A percentile compares a stretch with the other conserved stretches of the same genome.
Evolutionary conservation across 2,797 vertebrate species (phyloP).

Genomic region (Halcyon badia): DNA sequence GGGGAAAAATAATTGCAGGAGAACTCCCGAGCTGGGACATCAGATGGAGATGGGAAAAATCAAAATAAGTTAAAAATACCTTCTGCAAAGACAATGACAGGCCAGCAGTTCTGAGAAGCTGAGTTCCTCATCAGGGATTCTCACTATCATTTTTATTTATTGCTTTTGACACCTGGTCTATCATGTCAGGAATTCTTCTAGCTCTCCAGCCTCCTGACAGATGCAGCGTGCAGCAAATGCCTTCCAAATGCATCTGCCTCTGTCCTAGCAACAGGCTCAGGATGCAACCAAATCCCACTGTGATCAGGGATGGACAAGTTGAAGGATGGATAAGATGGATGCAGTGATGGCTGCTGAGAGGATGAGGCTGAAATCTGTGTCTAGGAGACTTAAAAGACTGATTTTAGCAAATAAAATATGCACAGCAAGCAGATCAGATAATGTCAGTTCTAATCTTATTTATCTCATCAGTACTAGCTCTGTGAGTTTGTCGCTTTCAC

Average conservation of each 20-base stretch:
- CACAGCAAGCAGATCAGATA: conserved; percentile 22
- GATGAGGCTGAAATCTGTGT: neutral
- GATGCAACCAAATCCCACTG: conserved; percentile 24
- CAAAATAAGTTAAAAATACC: conserved; percentile 1
- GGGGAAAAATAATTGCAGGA: neutral
- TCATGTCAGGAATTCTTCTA: neutral
- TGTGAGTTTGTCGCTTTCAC: neutral
- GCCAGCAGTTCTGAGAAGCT: neutral
- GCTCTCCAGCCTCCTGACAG: conserved; percentile 22
- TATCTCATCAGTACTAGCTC: conserved; percentile 29
- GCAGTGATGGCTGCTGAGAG: conserved; percentile 32
- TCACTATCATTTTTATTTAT: conserved; percentile 41
- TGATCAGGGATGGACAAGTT: conserved; percentile 1
- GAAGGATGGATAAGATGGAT: conserved; percentile 32
- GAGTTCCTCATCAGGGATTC: conserved; percentile 6
- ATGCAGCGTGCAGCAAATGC: neutral
- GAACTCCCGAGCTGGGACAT: neutral
- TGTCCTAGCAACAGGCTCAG: conserved; percentile 31
- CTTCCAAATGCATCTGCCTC: neutral
- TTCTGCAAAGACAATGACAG: neutral
- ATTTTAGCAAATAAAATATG: conserved; percentile 19
- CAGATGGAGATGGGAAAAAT: neutral
- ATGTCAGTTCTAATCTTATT: conserved; percentile 61
- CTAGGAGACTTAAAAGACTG: neutral
- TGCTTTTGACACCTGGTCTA: conserved; percentile 48